Evolutionary conservation across 1,140 invertebrate species (phyloP).

Genomic region (Chelonus insularis): DNA sequence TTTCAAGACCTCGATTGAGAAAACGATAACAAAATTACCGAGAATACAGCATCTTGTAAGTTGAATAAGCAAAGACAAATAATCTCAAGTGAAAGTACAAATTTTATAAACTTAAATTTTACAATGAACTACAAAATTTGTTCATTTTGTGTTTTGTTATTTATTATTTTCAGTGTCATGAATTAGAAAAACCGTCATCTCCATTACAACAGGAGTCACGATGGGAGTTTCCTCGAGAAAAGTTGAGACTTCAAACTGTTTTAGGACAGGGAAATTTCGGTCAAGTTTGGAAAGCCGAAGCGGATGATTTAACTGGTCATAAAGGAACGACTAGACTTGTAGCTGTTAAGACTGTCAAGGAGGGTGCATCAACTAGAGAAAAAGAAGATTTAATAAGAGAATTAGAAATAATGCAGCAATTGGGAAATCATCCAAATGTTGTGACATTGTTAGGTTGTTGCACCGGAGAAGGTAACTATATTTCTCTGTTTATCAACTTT

Average conservation of each 20-base stretch:
- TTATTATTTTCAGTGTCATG: conserved; percentile 48
- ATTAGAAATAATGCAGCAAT: conserved; percentile 81
- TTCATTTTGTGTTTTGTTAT: conserved; percentile 12
- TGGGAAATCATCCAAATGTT: conserved; percentile 84
- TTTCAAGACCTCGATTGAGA: conserved; percentile 57
- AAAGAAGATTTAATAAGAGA: conserved; percentile 78
- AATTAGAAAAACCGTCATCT: conserved; percentile 57
- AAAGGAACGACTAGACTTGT: conserved; percentile 76
- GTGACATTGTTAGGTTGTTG: conserved; percentile 83
- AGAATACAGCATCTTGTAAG: conserved; percentile 60
- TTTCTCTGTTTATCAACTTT: background rate
- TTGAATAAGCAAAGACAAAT: conserved; percentile 25
- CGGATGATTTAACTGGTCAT: conserved; percentile 75
- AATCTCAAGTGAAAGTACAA: conserved; percentile 16
- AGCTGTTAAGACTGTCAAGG: conserved; percentile 81
- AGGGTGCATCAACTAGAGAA: conserved; percentile 72
- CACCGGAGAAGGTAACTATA: conserved; percentile 73
- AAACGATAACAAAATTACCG: conserved; percentile 60
- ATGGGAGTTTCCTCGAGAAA: conserved; percentile 79
- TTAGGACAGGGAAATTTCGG: conserved; percentile 85
- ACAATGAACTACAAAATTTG: background rate
- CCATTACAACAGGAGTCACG: conserved; percentile 62
- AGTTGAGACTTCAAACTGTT: conserved; percentile 76
- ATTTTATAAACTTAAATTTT: background rate
- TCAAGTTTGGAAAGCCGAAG: conserved; percentile 83